Evolutionary conservation across 2,797 vertebrate genomes (phyloP).

Genomic region (Lates japonicus): DNA sequence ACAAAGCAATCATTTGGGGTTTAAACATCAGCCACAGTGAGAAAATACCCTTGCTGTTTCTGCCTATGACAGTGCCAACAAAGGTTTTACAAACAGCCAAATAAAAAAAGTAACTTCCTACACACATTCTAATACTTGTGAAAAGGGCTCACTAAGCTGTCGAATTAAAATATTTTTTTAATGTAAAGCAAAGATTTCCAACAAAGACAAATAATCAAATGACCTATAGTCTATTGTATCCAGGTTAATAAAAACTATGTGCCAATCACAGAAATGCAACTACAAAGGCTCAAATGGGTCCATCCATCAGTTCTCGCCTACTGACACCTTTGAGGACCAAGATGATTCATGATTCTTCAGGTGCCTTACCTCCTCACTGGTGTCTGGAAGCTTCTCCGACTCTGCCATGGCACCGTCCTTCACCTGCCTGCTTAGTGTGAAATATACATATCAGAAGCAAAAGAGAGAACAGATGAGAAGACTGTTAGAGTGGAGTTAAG

Average conservation of each 20-base stretch:
- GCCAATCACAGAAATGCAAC: conserved; percentile 21
- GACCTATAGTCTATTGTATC: neutral
- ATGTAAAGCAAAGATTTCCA: conserved; percentile 9
- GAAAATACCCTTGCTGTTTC: conserved; percentile 74
- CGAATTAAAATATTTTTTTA: conserved; percentile 16
- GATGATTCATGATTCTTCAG: conserved; percentile 25
- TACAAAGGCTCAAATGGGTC: conserved; percentile 23
- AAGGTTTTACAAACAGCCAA: conserved; percentile 69
- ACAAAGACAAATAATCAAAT: conserved; percentile 11
- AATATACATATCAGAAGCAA: conserved; percentile 8
- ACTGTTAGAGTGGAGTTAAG: neutral
- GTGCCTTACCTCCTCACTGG: conserved; percentile 85
- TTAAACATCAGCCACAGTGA: conserved; percentile 82
- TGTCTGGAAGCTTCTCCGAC: conserved; percentile 79
- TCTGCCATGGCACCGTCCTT: conserved; percentile 79
- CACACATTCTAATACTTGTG: conserved; percentile 48
- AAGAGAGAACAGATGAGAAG: neutral
- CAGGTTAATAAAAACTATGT: conserved; percentile 8
- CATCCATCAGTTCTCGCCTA: conserved; percentile 15
- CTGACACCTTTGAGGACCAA: conserved; percentile 31
- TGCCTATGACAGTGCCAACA: conserved; percentile 71
- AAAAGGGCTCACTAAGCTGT: conserved; percentile 38
- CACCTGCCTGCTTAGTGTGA: conserved; percentile 68
- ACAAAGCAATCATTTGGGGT: conserved; percentile 85
- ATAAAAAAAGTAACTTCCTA: conserved; percentile 41